Evolutionary conservation across 2,797 vertebrate species (phyloP).

Genomic region (Macropodus opercularis): DNA sequence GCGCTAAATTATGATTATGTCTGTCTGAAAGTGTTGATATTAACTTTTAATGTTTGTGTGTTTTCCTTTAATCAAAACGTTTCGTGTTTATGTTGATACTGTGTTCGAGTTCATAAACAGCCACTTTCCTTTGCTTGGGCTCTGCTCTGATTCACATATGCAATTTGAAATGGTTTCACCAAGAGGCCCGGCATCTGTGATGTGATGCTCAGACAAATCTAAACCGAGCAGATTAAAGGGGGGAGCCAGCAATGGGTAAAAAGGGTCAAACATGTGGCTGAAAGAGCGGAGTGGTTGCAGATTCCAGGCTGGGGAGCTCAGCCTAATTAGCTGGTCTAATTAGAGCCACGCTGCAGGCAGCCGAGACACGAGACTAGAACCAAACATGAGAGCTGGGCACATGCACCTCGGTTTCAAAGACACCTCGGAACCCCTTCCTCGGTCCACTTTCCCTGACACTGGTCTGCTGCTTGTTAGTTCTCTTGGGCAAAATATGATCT

Average conservation of each 20-base stretch:
- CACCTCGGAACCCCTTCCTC: too few species aligned
- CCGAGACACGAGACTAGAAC: slow-evolving; percentile 47
- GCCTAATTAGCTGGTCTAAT: slow-evolving; percentile 65
- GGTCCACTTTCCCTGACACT: too few species aligned
- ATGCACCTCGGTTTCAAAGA: slow-evolving; percentile 16
- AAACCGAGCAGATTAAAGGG: slow-evolving; percentile 38
- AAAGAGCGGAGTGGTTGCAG: slow-evolving; percentile 42
- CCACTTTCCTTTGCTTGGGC: neutral
- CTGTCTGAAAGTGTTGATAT: too few species aligned
- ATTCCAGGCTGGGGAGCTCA: slow-evolving; percentile 55
- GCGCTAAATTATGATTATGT: too few species aligned
- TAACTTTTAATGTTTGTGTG: neutral
- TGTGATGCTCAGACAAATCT: slow-evolving; percentile 32
- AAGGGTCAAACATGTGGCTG: slow-evolving; percentile 57
- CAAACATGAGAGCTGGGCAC: slow-evolving; percentile 50
- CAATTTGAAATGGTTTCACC: slow-evolving; percentile 22
- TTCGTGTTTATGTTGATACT: too few species aligned
- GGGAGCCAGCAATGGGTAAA: slow-evolving; percentile 16
- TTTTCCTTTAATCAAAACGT: too few species aligned
- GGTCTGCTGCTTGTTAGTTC: neutral
- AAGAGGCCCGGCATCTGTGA: slow-evolving; percentile 19
- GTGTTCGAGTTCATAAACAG: slow-evolving; percentile 2
- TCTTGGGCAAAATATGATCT: neutral
- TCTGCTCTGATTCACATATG: slow-evolving; percentile 28
- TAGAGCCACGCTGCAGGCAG: slow-evolving; percentile 62